These are phyloP conservation scores for Emydoidea blandingii DNA, from an alignment of 2,797 vertebrate species.

Conservation along the genomic window DNA sequence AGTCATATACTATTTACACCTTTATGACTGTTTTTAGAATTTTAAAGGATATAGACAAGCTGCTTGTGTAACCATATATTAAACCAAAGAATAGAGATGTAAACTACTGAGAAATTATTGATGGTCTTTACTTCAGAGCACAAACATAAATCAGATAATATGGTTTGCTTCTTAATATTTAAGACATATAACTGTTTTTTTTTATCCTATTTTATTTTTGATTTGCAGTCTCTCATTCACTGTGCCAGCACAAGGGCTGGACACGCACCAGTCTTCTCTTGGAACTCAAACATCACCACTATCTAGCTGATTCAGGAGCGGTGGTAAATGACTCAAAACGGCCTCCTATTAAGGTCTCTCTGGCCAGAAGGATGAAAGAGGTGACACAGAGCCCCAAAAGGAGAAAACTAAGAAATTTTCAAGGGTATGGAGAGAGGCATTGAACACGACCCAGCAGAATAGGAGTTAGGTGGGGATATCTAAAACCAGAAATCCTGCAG, in stretches of 20 bases:
- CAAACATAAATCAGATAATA: background rate
- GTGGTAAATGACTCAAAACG: background rate
- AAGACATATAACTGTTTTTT: background rate
- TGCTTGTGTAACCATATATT: background rate
- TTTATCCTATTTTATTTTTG: background rate
- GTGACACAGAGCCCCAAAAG: background rate
- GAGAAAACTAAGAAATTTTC: background rate
- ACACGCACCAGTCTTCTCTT: background rate
- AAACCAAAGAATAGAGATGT: background rate
- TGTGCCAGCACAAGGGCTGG: background rate
- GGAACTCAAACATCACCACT: background rate
- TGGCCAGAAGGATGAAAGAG: background rate
- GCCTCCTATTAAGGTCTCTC: background rate
- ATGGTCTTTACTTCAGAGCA: background rate
- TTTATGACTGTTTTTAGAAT: background rate
- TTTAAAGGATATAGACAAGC: background rate
- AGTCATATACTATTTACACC: background rate
- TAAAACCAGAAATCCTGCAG: accelerated
- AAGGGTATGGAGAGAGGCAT: background rate
- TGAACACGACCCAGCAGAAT: background rate
- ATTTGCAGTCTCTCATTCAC: background rate
- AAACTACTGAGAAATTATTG: background rate
- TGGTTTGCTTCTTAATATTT: background rate
- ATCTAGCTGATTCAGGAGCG: background rate
- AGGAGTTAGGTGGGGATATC: background rate